Evolutionary conservation across 2,888 invertebrate species (phyloP).

Genomic region (Aphelenchoides bicaudatus): DNA sequence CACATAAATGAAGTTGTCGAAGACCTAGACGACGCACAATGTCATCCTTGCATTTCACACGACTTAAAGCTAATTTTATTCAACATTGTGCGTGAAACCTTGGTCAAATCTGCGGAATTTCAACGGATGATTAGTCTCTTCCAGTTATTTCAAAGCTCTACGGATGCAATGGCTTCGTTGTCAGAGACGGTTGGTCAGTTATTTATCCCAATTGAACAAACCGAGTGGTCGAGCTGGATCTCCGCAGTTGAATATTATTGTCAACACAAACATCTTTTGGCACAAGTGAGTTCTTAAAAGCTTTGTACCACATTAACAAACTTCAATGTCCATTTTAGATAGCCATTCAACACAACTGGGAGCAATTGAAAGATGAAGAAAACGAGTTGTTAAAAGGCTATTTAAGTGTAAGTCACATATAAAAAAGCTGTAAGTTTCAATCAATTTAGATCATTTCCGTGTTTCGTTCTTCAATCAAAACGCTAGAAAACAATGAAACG

Average conservation of each 20-base stretch:
- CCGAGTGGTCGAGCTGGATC: background rate
- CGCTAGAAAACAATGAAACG: background rate
- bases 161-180: background rate
- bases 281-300: background rate
- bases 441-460: background rate
- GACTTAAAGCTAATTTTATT: constrained; percentile 3
- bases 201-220: background rate
- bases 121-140: background rate
- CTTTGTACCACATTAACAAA: background rate
- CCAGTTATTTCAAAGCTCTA: background rate
- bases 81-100: background rate
- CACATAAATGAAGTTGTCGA: background rate
- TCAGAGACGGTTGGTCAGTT: background rate
- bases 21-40: background rate
- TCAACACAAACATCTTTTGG: constrained; percentile 3
- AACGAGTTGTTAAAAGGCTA: background rate
- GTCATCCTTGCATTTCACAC: background rate
- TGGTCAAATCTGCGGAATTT: background rate
- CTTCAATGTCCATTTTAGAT: background rate
- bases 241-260: background rate
- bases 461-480: constrained; percentile 8
- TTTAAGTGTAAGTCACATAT: too few relatives aligned
- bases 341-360: constrained; percentile 4
- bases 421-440: too few relatives aligned
- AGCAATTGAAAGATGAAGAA: background rate